phyloP scores from a whole-genome alignment of 2,113 vertebrate species.

The Amphiprion percula region DNA sequence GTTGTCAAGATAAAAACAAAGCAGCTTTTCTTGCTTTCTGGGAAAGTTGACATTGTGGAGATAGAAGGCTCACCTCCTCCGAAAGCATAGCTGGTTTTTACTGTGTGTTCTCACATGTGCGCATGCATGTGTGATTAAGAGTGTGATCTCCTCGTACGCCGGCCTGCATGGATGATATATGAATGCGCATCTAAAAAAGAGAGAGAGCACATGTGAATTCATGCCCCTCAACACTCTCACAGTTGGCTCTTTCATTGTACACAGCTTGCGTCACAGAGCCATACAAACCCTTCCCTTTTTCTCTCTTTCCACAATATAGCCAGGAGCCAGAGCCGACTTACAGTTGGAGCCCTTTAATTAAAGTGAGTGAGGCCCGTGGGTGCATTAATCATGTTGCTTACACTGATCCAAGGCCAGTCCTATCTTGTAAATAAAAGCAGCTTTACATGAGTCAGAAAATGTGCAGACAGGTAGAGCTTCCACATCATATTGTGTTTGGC shows the following conservation, averaged over 20 bases:
- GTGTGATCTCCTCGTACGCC: constrained; percentile 13
- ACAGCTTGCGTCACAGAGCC: constrained; percentile 46
- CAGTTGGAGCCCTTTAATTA: constrained; percentile 71
- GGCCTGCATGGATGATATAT: constrained; percentile 32
- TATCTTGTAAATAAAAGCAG: constrained; percentile 66
- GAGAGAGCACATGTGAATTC: constrained; percentile 63
- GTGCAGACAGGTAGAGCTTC: constrained; percentile 77
- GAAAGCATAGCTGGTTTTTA: constrained; percentile 13
- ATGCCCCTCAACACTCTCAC: constrained; percentile 61
- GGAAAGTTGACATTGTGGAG: constrained; percentile 24
- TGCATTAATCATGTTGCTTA: constrained; percentile 66
- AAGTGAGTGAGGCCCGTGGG: constrained; percentile 45
- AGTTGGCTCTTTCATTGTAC: constrained; percentile 68
- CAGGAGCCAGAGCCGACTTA: constrained; percentile 55
- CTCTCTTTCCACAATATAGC: constrained; percentile 55
- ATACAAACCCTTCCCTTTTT: constrained; percentile 56
- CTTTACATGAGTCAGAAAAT: constrained; percentile 63
- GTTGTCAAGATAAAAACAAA: constrained; percentile 42
- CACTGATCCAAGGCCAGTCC: constrained; percentile 63
- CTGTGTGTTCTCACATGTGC: background rate
- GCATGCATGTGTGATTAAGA: constrained; percentile 28
- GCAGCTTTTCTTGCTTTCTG: constrained; percentile 31
- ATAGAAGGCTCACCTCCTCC: background rate
- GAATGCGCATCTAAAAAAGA: constrained; percentile 17
- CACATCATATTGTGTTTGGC: constrained; percentile 75